Base-by-base conservation (phyloP, 2,797 vertebrate species). In the Pseudochirops cupreus region DNA sequence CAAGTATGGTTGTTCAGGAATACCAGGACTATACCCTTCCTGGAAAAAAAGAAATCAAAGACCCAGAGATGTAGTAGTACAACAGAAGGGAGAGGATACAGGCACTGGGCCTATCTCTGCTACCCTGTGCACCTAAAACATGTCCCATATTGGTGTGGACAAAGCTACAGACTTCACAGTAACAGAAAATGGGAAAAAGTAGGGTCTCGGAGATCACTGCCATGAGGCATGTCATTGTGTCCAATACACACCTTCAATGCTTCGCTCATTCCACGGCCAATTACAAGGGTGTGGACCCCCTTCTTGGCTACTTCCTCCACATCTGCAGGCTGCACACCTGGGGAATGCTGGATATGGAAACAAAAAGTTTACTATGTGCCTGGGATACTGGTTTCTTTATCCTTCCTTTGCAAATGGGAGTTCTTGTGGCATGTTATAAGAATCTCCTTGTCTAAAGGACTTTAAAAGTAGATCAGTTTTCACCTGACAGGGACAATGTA, bases 291-390 rank as follows among this genome's bases (percentile, higher is more conserved):
- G 93, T 99, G 98, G 0, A 99, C 98, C 0, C 99, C 99, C 95
- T 99, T 99, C 98, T 98, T 98, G 96, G 99, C 97, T 29, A 99
- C 98, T 98, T 99, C 99, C 95, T 99, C 99, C 95, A 99, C 98
- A 74, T 99, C 99, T 31, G 99, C 99, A 10, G 99, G 99, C 74
- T 99, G 99, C 5, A 99, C 99, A 91, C 99, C 99, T 13, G 99
- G 99, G 95, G 98, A 93, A 98, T 99, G 99, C 99, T 99, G 97
- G 67, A 59, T 39, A 50, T n/a, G 90, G 93, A 96, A 93, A 89
- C 94, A 97, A 91, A 98, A 93, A 93, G 57, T 50, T 95, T 53
- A 95, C 91, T 16, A 93, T 91, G 82, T 55, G 87, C 56, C 46
- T 53, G 11, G 74, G 74, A 87, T 9, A 87, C 74, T 50, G 24